These are phyloP conservation scores for Sanderia malayensis DNA, from an alignment of 30 jellyfish, hydroid and myxozoan genomes.

Conservation along the genomic window DNA sequence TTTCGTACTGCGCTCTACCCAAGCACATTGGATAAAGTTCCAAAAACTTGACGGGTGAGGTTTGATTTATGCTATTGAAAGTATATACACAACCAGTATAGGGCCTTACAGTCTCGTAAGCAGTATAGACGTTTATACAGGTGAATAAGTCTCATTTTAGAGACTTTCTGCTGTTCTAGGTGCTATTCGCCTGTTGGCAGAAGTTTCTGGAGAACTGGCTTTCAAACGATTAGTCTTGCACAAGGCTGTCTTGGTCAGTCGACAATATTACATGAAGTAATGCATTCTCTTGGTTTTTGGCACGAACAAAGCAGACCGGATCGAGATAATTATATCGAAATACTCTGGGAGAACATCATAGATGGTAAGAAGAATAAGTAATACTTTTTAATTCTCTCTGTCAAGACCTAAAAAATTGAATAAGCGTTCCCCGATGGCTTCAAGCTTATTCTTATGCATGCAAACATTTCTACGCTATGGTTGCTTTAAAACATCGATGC, in stretches of 20 bases:
- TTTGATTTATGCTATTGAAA: too few relatives aligned
- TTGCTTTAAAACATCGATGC: too few relatives aligned
- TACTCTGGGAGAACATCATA: conserved; percentile 79
- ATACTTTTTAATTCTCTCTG: too few relatives aligned
- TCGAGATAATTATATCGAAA: conserved; percentile 67
- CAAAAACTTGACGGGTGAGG: background rate
- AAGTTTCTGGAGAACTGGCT: conserved; percentile 53
- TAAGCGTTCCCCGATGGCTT: too few relatives aligned
- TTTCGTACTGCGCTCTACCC: background rate
- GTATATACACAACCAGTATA: too few relatives aligned
- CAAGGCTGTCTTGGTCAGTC: conserved; percentile 57
- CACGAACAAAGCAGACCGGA: conserved; percentile 88
- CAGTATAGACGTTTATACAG: too few relatives aligned
- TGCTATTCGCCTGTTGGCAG: conserved; percentile 81
- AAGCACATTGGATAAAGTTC: background rate
- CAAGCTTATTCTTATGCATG: too few relatives aligned
- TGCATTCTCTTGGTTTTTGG: conserved; percentile 88
- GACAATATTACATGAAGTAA: conserved; percentile 71
- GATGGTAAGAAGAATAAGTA: too few relatives aligned
- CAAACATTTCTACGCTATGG: too few relatives aligned
- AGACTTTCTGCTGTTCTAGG: conserved; percentile 20
- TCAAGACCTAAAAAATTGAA: too few relatives aligned
- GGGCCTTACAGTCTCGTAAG: too few relatives aligned
- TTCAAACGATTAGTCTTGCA: conserved; percentile 68
- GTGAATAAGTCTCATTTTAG: too few relatives aligned